phyloP scores from a whole-genome alignment of 2,888 invertebrate species.

The Hyposoter dolosus region DNA sequence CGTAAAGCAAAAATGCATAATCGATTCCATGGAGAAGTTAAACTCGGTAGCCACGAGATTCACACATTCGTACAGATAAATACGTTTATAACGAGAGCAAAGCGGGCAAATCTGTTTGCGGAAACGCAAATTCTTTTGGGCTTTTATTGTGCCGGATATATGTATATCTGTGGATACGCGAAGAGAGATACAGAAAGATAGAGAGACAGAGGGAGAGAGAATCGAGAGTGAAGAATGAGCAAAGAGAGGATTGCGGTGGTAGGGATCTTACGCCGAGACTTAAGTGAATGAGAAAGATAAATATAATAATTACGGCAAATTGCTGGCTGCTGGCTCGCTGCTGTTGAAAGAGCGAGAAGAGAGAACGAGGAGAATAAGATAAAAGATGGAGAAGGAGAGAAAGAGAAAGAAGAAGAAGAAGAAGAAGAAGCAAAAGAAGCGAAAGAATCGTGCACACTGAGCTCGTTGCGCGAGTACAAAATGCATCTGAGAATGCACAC shows the following conservation, averaged over 20 bases:
- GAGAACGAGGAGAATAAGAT: constrained; percentile 50
- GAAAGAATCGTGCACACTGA: constrained; percentile 25
- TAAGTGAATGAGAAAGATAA: constrained; percentile 84
- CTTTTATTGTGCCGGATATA: constrained; percentile 18
- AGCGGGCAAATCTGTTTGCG: constrained; percentile 51
- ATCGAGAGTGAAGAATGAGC: constrained; percentile 64
- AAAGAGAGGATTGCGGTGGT: constrained; percentile 35
- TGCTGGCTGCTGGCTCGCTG: constrained; percentile 70
- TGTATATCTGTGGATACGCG: background rate
- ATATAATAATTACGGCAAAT: constrained; percentile 80
- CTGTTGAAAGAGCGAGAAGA: constrained; percentile 62
- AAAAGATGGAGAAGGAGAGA: constrained; percentile 48
- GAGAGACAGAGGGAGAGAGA: constrained; percentile 35
- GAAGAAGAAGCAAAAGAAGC: constrained; percentile 29
- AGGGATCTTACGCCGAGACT: constrained; percentile 69
- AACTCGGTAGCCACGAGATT: background rate
- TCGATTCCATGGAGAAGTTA: background rate
- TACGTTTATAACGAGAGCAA: constrained; percentile 16
- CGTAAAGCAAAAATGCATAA: constrained; percentile 10
- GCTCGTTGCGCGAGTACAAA: constrained; percentile 46
- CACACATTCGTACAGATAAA: background rate
- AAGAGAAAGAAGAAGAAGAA: constrained; percentile 24
- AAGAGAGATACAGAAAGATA: constrained; percentile 23
- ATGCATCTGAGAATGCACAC: constrained; percentile 43
- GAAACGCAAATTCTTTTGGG: constrained; percentile 58